Percentiles rank a stretch among this genome's conserved stretches.
Evolutionary conservation across 2,888 invertebrate species (phyloP).

Genomic region (Leptopilina syphax): DNA sequence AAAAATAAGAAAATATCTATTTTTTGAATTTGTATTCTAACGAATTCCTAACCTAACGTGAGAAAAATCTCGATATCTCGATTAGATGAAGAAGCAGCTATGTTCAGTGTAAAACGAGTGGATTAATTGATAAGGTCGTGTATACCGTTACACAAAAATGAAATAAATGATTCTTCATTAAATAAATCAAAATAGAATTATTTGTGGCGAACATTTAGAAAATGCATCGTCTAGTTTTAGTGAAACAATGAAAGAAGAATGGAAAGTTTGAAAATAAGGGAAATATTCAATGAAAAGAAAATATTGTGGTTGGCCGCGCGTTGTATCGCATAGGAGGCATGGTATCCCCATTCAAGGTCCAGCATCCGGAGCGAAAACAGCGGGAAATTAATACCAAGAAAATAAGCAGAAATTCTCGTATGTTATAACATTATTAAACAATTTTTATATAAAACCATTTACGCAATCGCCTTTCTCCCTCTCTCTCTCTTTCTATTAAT

Average conservation of each 20-base stretch:
- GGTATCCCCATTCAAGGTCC: constrained; percentile 76
- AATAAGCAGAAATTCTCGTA: constrained; percentile 36
- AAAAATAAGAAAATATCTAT: too few species aligned
- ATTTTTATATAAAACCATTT: constrained; percentile 22
- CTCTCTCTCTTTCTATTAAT: background rate
- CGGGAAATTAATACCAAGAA: constrained; percentile 38
- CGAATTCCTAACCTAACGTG: background rate
- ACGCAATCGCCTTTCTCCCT: constrained; percentile 12
- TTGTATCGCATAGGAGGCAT: constrained; percentile 75
- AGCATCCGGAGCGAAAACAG: constrained; percentile 67
- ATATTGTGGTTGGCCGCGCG: constrained; percentile 62
- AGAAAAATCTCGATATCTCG: background rate
- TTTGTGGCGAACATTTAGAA: background rate
- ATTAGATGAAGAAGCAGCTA: constrained; percentile 27
- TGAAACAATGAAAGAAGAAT: constrained; percentile 56
- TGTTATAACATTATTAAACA: background rate
- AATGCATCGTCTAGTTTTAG: constrained; percentile 18
- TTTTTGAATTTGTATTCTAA: background rate
- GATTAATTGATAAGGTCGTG: constrained; percentile 22
- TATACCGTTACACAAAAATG: constrained; percentile 35
- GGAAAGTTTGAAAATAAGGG: constrained; percentile 65
- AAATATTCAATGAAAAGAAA: constrained; percentile 59
- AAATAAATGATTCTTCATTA: constrained; percentile 1
- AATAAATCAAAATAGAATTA: background rate
- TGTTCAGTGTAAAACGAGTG: constrained; percentile 1